Conservation (phyloP, 2,797 vertebrate species). For the Austrolebias charrua region DNA sequence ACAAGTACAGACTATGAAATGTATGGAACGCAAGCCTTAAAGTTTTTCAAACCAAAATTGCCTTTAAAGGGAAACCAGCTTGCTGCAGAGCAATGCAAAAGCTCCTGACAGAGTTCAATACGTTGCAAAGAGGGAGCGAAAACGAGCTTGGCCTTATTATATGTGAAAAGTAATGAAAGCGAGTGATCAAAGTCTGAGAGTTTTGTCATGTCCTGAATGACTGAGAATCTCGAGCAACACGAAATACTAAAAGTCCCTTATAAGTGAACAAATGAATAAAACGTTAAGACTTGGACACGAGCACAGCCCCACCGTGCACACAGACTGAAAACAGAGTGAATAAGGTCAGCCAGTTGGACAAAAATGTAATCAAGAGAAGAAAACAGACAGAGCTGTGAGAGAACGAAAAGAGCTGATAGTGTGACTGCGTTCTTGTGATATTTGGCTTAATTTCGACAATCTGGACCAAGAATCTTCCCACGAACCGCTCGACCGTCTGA, state of each 20-base stretch:
- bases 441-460: slow-evolving; percentile 63
- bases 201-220: too few relatives aligned
- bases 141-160: slow-evolving; percentile 1
- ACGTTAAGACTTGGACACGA: not conserved
- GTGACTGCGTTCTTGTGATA: slow-evolving; percentile 62
- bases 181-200: too few relatives aligned
- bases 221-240: too few relatives aligned
- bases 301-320: not conserved
- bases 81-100: not conserved
- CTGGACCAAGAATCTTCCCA: slow-evolving; percentile 73
- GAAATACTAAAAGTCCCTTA: not conserved
- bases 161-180: not conserved
- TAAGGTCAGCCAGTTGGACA: slow-evolving; percentile 42
- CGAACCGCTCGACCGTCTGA: slow-evolving; percentile 58
- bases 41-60: slow-evolving; percentile 1
- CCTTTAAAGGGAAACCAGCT: slow-evolving; percentile 1
- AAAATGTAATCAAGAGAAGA: slow-evolving; percentile 33
- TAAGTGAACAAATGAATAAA: slow-evolving; percentile 2
- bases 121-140: not conserved
- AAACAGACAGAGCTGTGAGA: slow-evolving; percentile 29
- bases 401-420: slow-evolving; percentile 33
- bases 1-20: not conserved
- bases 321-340: slow-evolving; percentile 16
- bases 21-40: not conserved
- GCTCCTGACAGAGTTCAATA: slow-evolving; percentile 1